Base-by-base conservation (phyloP, 1,140 invertebrate genomes). In the Drosophila lowei region DNA sequence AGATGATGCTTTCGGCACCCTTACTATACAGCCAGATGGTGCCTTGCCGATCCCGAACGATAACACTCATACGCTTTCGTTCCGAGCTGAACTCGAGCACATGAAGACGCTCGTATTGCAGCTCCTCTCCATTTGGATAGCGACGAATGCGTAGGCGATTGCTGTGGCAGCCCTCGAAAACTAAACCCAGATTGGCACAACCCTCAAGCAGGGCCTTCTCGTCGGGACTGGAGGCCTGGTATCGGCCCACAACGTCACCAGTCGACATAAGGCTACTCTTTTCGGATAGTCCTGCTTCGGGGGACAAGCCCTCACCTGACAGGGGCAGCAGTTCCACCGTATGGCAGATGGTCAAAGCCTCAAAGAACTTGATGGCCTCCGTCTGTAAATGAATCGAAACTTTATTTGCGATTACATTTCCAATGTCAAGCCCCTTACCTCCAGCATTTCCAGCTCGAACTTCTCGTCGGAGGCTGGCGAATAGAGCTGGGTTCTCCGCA, bases 1-100 rank as follows among this genome's bases (percentile, higher is more conserved):
- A 92, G 2, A 97, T 92, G 6, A 94, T 91, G 16, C 94, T 93
- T 81, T 97, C 96, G 1, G 96, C 96, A 13, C 96, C 96, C 92
- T 97, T 97, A 76, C 94, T 95, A 55, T 95, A 94, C 6, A 96
- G 75, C 93, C 93, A 95, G 34, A 95, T 93, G 77, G 93, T 89
- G n/a, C 92, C 96, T 49, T 94, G 92, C 2, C 95, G 95, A 72
- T 95, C 95, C 70, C 93, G 93, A 0, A 98, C 93, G 38, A 99
- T 95, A 0, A 99, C 95, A 1, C 97, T 98, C 98, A 99, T 99
- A 65, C 98, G 92, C 92, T 98, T 98, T 30, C 98, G 92, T 9
- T 95, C 94, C n/a, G 97, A 98, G 0, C 97, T 99, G 89, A 99
- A 99, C 89, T 99, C 98, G 30, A 99, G 94, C 0, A 99, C 95